Evolutionary conservation across 2,888 invertebrate species (phyloP).

Genomic region (Antitype chi): DNA sequence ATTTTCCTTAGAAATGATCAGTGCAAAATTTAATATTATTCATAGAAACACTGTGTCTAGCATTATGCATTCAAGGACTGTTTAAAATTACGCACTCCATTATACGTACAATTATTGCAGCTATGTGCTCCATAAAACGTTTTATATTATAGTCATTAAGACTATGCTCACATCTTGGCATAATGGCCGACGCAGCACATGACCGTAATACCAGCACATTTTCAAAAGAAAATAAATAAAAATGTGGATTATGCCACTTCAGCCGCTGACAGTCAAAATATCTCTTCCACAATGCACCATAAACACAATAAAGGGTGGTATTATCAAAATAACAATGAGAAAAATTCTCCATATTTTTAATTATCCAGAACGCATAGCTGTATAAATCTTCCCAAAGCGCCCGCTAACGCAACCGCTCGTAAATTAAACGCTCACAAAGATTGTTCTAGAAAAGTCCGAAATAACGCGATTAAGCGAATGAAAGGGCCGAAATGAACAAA

Average conservation of each 20-base stretch:
- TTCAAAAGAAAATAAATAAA: constrained; percentile 35
- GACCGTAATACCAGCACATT: constrained; percentile 32
- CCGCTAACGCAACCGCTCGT: constrained; percentile 66
- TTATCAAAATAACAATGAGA: constrained; percentile 62
- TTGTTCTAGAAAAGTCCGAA: constrained; percentile 84
- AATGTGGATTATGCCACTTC: constrained; percentile 61
- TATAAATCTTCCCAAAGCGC: constrained; percentile 56
- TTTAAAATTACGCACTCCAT: constrained; percentile 39
- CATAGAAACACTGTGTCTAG: constrained; percentile 15
- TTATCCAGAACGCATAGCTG: constrained; percentile 62
- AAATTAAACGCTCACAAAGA: constrained; percentile 72
- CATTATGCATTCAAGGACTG: constrained; percentile 12
- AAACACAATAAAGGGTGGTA: constrained; percentile 60
- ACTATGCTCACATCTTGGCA: constrained; percentile 33
- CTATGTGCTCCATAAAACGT: constrained; percentile 46
- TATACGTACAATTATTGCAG: constrained; percentile 29
- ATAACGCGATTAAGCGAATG: constrained; percentile 90
- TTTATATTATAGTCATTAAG: constrained; percentile 46
- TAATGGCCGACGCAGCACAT: constrained; percentile 14
- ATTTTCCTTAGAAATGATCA: constrained; percentile 28
- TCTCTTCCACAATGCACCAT: constrained; percentile 51
- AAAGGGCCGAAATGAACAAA: constrained; percentile 89
- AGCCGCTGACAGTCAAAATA: constrained; percentile 53
- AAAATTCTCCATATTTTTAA: constrained; percentile 63
- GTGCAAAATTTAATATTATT: constrained; percentile 17